phyloP scores from a whole-genome alignment of 2,113 vertebrate species.

The Reinhardtius hippoglossoides region DNA sequence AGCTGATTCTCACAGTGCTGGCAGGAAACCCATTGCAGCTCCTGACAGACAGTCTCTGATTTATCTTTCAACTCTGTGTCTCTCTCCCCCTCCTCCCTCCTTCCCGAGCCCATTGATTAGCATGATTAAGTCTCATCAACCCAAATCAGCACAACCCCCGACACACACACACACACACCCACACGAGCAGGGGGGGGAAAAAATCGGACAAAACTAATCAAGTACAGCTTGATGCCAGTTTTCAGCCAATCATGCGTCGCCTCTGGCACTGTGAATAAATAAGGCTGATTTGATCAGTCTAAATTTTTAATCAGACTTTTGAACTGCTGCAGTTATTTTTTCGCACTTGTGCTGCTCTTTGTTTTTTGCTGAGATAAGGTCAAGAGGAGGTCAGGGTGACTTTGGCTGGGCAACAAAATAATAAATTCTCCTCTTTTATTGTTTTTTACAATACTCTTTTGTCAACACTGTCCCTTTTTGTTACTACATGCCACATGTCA shows the following conservation, averaged over 20 bases:
- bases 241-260: constrained; percentile 61
- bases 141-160: constrained; percentile 48
- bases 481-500: no score
- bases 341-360: constrained; percentile 32
- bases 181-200: constrained; percentile 23
- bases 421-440: not conserved
- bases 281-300: constrained; percentile 62
- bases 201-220: constrained; percentile 73
- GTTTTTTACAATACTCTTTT: not conserved
- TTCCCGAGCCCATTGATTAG: constrained; percentile 61
- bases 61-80: constrained; percentile 11
- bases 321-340: constrained; percentile 47
- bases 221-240: constrained; percentile 68
- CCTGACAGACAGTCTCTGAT: not conserved
- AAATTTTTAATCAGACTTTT: constrained; percentile 66
- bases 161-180: constrained; percentile 14
- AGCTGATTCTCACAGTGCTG: constrained; percentile 6
- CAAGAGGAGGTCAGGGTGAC: constrained; percentile 49
- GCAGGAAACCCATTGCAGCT: constrained; percentile 12
- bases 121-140: constrained; percentile 74
- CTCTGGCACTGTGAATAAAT: constrained; percentile 56
- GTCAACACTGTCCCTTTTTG: not conserved
- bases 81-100: not conserved
- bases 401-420: not conserved
- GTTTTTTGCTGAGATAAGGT: constrained; percentile 43